phyloP scores from a whole-genome alignment of 2,113 vertebrate genomes.

The Menura novaehollandiae region DNA sequence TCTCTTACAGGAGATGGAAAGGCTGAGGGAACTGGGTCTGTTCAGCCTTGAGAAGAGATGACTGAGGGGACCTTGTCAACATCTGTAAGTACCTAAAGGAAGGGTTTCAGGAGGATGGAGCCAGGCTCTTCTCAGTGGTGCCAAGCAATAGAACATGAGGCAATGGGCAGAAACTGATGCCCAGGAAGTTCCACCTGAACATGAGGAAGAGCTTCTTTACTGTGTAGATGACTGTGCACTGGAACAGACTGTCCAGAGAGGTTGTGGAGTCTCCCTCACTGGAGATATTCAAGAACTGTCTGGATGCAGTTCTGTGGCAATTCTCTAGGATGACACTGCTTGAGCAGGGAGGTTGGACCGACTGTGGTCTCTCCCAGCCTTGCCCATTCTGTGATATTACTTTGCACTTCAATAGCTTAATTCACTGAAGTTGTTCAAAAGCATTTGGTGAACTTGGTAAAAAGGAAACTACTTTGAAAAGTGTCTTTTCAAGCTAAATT shows the following conservation, averaged over 20 bases:
- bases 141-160: neutral
- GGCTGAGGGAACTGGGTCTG: neutral
- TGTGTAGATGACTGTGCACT: neutral
- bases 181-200: neutral
- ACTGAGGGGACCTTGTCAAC: neutral
- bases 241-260: neutral
- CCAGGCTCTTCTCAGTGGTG: fast-evolving
- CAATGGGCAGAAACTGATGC: neutral
- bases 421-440: neutral
- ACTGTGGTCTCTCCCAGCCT: neutral
- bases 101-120: neutral
- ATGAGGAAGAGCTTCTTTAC: neutral
- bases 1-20: fast-evolving
- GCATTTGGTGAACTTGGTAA: neutral
- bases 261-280: neutral
- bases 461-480: neutral
- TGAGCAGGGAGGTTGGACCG: neutral
- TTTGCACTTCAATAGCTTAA: neutral
- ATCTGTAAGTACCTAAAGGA: neutral
- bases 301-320: neutral
- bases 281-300: neutral
- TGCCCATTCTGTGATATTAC: neutral
- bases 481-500: neutral
- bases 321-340: neutral
- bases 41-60: neutral